phyloP scores from a whole-genome alignment of 1,140 invertebrate species.

The Trichomalopsis sarcophagae region DNA sequence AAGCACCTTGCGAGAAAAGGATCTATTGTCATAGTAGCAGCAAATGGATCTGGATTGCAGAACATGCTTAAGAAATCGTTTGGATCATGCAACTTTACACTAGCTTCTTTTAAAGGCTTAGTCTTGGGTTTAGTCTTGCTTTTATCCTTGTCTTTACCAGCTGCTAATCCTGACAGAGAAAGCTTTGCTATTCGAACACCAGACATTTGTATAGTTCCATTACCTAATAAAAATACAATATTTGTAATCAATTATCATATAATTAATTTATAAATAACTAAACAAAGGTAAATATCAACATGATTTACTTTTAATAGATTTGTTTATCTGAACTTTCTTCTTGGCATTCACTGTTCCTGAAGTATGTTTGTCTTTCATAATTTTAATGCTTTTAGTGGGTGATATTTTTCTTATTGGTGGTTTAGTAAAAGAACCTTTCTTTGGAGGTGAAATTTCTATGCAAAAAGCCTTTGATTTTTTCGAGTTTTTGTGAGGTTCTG shows the following conservation, averaged over 20 bases:
- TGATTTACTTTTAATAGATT: slow-evolving; percentile 55
- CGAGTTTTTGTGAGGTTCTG: not conserved
- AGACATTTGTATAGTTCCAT: slow-evolving; percentile 51
- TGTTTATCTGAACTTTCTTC: slow-evolving; percentile 60
- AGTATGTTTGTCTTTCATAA: slow-evolving; percentile 61
- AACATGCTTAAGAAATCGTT: slow-evolving; percentile 64
- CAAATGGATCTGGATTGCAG: slow-evolving; percentile 77
- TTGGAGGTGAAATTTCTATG: slow-evolving; percentile 65
- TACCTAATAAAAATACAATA: slow-evolving; percentile 29
- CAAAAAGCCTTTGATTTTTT: slow-evolving; percentile 48
- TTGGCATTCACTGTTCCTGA: slow-evolving; percentile 49
- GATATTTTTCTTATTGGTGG: slow-evolving; percentile 54
- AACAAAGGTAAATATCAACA: not conserved
- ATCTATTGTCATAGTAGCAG: slow-evolving; percentile 79
- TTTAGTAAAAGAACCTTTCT: slow-evolving; percentile 27
- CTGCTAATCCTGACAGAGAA: slow-evolving; percentile 55
- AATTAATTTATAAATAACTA: slow-evolving; percentile 4
- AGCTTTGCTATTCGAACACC: slow-evolving; percentile 63
- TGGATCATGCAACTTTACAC: slow-evolving; percentile 60
- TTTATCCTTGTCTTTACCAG: slow-evolving; percentile 29
- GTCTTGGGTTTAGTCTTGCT: slow-evolving; percentile 38
- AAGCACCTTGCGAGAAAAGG: slow-evolving; percentile 76
- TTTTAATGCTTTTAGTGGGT: slow-evolving; percentile 55
- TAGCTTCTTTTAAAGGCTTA: slow-evolving; percentile 52
- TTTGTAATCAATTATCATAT: not conserved